Evolutionary conservation across 2,888 invertebrate species (phyloP), one percentile per base, ranked within the genome.

Genomic region (Balanococcus diminutus): DNA sequence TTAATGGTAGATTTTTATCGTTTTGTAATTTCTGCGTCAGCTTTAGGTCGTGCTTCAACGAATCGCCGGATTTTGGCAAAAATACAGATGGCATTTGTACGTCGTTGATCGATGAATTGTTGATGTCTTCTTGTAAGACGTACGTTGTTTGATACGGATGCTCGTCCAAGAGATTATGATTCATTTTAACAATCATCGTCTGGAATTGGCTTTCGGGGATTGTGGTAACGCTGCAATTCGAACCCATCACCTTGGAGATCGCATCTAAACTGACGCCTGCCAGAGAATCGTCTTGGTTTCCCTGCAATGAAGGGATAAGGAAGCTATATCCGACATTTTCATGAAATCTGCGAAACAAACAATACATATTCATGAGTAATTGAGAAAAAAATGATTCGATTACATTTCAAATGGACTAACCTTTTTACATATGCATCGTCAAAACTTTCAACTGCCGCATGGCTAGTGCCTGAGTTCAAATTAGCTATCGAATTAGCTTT

Each of bases 261-360:
- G 84, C 61, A 0, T 84, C 84, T 16, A 84, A 67, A 19, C 32
- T 39, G 3, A 61, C 61, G 14, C 36, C 67, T 8, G 32, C 22
- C 4, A 79, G 75, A 16, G 75, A 28, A 79, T 79, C 75, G 36
- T 79, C 75, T 79, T 32, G 56, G 56, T 19, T 32, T 19, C 22
- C 46, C 51, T 51, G 82, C 11, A 82, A 81, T 9, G 86, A 39
- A 22, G 82, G 86, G 9, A 86, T 32, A 6, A 82, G 39, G 11
- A 86, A 67, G 28, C 72, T 82, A 22, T 81, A 86, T 22, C 82
- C 81, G 3, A 82, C 82, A 42, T 61, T 61, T 16, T 86, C 86
- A n/a, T 81, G 67, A 42, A 82, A 25, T 28, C 86, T 86, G 72
- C 4, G 61, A 56, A 81, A 67, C 0, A 56, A 8, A 56, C 11